Percentiles rank a stretch among this genome's conserved stretches.
Evolutionary conservation across 2,888 invertebrate genomes (phyloP).

Genomic region (Melolontha melolontha): DNA sequence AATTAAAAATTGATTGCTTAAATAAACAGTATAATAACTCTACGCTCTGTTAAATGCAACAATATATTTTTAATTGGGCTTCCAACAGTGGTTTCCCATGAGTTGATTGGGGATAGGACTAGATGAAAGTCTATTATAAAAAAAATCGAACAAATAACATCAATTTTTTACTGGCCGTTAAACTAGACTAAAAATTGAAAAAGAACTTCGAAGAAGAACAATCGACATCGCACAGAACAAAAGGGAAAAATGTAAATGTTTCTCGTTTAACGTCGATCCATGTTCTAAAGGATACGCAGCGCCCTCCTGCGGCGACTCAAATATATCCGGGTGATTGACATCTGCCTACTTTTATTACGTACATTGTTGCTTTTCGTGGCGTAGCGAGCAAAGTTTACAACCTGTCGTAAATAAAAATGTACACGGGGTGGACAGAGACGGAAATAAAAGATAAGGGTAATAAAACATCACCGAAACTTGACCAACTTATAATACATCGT

Average conservation of each 20-base stretch:
- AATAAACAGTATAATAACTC: too few species aligned
- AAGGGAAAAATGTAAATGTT: constrained; percentile 32
- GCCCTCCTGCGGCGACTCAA: constrained; percentile 28
- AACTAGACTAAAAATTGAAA: constrained; percentile 31
- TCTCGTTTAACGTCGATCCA: constrained; percentile 20
- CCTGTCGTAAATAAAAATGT: constrained; percentile 35
- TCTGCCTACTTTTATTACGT: constrained; percentile 41
- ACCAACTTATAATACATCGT: constrained; percentile 34
- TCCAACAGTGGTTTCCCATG: constrained; percentile 24
- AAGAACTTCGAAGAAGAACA: constrained; percentile 30
- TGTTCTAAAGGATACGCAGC: constrained; percentile 8
- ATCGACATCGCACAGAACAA: constrained; percentile 25
- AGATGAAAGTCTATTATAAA: constrained; percentile 1
- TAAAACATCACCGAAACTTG: constrained; percentile 37
- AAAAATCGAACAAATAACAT: constrained; percentile 15
- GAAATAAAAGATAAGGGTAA: constrained; percentile 32
- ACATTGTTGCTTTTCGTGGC: constrained; percentile 37
- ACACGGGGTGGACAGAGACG: constrained; percentile 18
- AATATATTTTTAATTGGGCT: neutral
- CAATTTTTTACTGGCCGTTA: constrained; percentile 16
- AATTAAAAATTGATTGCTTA: too few species aligned
- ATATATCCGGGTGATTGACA: constrained; percentile 39
- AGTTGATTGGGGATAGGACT: constrained; percentile 2
- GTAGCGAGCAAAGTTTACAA: constrained; percentile 22
- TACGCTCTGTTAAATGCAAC: too few species aligned